phyloP scores from a whole-genome alignment of 2,797 vertebrate species.

The Sebastiscus albofasciatus region DNA sequence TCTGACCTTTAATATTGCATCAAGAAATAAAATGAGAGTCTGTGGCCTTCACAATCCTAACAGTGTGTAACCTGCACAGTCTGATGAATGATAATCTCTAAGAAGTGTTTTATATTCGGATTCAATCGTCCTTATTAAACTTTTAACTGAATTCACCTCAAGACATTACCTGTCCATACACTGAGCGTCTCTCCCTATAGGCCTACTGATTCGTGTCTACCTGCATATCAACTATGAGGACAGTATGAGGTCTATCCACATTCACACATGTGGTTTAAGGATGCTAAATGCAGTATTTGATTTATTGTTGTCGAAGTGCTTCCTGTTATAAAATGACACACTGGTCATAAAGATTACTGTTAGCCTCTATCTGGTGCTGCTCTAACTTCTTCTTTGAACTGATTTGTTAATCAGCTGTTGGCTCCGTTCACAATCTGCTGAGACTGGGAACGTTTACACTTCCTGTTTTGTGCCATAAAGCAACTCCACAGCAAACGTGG shows the following conservation, averaged over 20 bases:
- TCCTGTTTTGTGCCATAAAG: neutral
- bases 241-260: constrained; percentile 10
- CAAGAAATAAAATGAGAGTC: neutral
- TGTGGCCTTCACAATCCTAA: neutral
- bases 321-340: neutral
- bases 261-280: neutral
- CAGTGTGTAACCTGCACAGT: neutral
- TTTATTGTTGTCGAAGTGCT: neutral
- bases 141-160: neutral
- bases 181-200: too few species aligned
- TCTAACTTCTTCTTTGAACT: too few species aligned
- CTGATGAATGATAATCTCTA: neutral
- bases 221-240: constrained; percentile 37
- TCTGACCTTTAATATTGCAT: constrained; percentile 5
- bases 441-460: too few species aligned
- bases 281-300: constrained; percentile 9
- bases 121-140: neutral
- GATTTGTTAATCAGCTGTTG: neutral
- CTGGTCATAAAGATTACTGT: neutral
- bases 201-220: neutral
- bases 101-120: neutral
- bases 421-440: neutral
- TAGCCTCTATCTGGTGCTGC: neutral
- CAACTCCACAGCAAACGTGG: neutral
- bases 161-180: neutral